Percentiles rank a stretch among this genome's conserved stretches.
Conservation (phyloP, 2,113 vertebrate species). For the Ammodytes dubius region DNA sequence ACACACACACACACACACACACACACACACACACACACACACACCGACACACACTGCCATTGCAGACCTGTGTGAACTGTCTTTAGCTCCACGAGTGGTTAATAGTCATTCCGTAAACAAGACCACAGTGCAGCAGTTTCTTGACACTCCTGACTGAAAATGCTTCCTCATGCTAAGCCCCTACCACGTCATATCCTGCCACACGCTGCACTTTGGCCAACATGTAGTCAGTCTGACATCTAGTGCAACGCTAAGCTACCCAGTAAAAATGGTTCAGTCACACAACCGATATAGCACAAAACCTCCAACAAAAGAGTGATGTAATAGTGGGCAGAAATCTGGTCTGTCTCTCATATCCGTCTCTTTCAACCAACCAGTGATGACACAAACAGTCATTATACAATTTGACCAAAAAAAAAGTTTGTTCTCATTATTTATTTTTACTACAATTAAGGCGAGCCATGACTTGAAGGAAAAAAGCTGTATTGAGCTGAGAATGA, state of each 20-base stretch:
- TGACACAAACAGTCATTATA: conserved; percentile 21
- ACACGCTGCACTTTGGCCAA: conserved; percentile 24
- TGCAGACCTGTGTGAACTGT: background rate
- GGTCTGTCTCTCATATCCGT: conserved; percentile 37
- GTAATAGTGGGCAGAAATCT: conserved; percentile 19
- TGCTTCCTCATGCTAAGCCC: conserved; percentile 27
- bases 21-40: background rate
- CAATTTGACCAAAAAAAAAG: background rate
- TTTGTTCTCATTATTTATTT: conserved; percentile 17
- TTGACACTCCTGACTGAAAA: conserved; percentile 28
- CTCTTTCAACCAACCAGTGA: conserved; percentile 22
- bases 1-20: background rate
- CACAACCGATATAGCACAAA: background rate
- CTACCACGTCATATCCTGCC: conserved; percentile 49
- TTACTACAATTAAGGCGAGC: background rate
- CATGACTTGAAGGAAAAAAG: background rate
- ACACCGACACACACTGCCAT: background rate
- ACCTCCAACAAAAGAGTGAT: background rate
- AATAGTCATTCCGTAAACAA: conserved; percentile 22
- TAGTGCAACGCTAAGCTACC: background rate
- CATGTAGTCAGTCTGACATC: background rate
- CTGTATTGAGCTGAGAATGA: background rate
- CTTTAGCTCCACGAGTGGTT: background rate
- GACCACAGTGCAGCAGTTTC: conserved; percentile 41
- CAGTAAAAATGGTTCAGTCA: background rate